Percentiles rank a stretch among this genome's conserved stretches.
Evolutionary conservation across 2,113 vertebrate species (phyloP).

Genomic region (Dipodomys stephensi): DNA sequence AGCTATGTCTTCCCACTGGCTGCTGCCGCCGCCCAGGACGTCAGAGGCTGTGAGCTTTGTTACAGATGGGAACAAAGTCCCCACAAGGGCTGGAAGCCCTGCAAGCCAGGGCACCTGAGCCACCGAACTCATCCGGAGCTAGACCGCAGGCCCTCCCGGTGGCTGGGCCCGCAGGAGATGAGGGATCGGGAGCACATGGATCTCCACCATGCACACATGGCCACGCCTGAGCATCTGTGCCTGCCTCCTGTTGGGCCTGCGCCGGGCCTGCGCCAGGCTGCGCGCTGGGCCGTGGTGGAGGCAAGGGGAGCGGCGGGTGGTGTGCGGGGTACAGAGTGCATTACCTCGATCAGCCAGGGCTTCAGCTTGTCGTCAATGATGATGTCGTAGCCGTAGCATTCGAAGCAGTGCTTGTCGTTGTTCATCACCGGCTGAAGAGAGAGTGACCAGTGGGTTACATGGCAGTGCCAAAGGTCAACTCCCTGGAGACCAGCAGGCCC

Average conservation of each 20-base stretch:
- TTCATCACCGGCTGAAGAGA: conserved; percentile 95
- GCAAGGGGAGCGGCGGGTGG: too few relatives aligned
- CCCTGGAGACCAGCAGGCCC: not conserved
- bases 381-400: conserved; percentile 99
- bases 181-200: not conserved
- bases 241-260: too few relatives aligned
- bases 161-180: not conserved
- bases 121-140: not conserved
- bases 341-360: conserved; percentile 99
- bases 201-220: too few relatives aligned
- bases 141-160: rapidly evolving
- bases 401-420: conserved; percentile 99
- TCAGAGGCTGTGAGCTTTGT: rapidly evolving
- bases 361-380: conserved; percentile 98
- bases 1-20: not conserved
- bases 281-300: too few relatives aligned
- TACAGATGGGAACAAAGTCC: rapidly evolving
- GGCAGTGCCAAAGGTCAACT: rapidly evolving
- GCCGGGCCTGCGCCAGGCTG: too few relatives aligned
- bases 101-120: not conserved
- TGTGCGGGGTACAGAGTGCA: rapidly evolving
- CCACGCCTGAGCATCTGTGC: too few relatives aligned
- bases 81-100: too few relatives aligned
- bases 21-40: rapidly evolving
- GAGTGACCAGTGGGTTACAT: rapidly evolving